Percentiles rank a stretch among this genome's conserved stretches.
These are phyloP conservation scores for Meteorus sp. DNA, from an alignment of 1,140 invertebrate genomes.

Conservation along the genomic window DNA sequence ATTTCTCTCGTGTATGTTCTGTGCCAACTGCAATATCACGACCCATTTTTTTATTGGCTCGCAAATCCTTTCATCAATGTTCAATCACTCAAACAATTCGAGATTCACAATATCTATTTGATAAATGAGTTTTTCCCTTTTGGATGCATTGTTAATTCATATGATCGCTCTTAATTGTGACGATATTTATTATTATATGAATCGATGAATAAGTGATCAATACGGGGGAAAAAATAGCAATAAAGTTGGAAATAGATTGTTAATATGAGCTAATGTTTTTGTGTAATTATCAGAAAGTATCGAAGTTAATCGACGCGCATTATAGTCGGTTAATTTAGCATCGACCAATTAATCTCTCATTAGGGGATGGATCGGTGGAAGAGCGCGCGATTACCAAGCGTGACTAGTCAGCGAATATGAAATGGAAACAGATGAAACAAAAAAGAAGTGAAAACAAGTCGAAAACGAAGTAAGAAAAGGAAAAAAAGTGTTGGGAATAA, in stretches of 20 bases:
- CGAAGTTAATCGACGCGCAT: not conserved
- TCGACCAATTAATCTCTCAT: slow-evolving; percentile 46
- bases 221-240: not conserved
- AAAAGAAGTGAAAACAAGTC: not conserved
- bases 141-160: no score
- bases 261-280: not conserved
- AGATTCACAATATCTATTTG: no score
- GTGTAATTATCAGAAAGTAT: slow-evolving; percentile 12
- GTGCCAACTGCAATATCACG: no score
- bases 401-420: slow-evolving; percentile 12
- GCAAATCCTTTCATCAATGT: no score
- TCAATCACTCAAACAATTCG: no score
- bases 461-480: slow-evolving; percentile 4
- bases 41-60: no score
- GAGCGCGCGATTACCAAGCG: slow-evolving; percentile 16
- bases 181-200: no score
- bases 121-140: no score
- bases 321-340: slow-evolving; percentile 35
- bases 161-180: no score
- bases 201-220: not conserved
- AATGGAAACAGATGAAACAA: slow-evolving; percentile 3
- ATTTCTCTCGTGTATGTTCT: not conserved
- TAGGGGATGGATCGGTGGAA: slow-evolving; percentile 34
- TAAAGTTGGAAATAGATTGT: not conserved
- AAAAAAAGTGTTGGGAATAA: not conserved